A percentile compares a stretch with the other conserved stretches of the same genome.
Evolutionary conservation across 2,113 vertebrate species (phyloP).

Genomic region (Indicator indicator): DNA sequence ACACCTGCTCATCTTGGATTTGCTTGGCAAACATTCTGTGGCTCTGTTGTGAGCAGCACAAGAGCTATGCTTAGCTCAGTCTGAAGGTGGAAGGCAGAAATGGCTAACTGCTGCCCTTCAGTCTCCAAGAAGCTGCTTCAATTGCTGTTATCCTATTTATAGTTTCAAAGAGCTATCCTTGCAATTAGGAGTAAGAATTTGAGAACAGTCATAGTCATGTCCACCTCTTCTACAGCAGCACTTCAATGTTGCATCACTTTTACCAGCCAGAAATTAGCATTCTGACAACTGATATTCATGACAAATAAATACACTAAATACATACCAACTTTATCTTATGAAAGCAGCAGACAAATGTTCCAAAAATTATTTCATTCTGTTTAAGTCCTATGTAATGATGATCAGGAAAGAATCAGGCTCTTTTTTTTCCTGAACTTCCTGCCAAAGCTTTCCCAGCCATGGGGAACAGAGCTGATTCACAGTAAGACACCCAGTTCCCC

Average conservation of each 20-base stretch:
- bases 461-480: not conserved
- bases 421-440: not conserved
- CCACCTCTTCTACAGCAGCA: not conserved
- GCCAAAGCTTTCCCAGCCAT: not conserved
- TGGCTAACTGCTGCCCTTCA: conserved; percentile 37
- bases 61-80: not conserved
- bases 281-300: not conserved
- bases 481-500: not conserved
- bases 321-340: not conserved
- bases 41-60: not conserved
- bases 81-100: conserved; percentile 33
- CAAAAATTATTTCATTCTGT: not conserved
- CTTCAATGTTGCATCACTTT: not conserved
- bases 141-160: not conserved
- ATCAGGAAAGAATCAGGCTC: not conserved
- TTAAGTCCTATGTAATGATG: not conserved
- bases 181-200: not conserved
- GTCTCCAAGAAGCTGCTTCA: conserved; percentile 1
- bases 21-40: not conserved
- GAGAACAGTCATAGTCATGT: not conserved
- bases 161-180: not conserved
- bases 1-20: conserved; percentile 45
- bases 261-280: not conserved
- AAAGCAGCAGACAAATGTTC: not conserved
- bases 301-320: not conserved